Base-by-base conservation (phyloP, 2,888 invertebrate species). In the Eucera pruinosa region DNA sequence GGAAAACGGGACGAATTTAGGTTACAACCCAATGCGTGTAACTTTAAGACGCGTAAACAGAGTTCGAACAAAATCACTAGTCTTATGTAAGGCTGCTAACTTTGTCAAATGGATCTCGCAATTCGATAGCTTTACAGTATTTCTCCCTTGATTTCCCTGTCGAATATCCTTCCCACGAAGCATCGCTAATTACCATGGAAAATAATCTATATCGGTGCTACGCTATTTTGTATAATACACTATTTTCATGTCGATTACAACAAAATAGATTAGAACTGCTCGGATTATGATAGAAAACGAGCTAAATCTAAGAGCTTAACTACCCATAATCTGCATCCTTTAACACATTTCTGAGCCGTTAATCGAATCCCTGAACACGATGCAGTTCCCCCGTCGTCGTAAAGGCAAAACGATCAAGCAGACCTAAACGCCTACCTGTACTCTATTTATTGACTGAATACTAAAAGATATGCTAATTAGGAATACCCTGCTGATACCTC, bases 381-480 rank as follows among this genome's bases (percentile, higher is more conserved):
- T 20, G 68, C 47, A 41, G 60, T 87, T 86, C 85, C 86, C 86
- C 85, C 83, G 84, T 65, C 67, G 65, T 55, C 47, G 68, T 54
- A 68, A 61, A 52, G 66, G 57, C 70, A 82, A 84, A 84, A 81
- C 76, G 61, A 83, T 13, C 66, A 58, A 68, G n/a, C 48, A 0
- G 3, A 27, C 18, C 23, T 23, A 23, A 23, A 61, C 64, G 58
- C 57, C 77, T 50, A 45, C 62, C 57, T 60, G n/a, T 54, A 30
- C 43, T 45, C 15, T 47, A 47, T 43, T 36, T 66, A 70, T 62
- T 66, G 81, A 82, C 76, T 73, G 75, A 78, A 84, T 72, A 64
- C 61, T 78, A 62, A 78, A 68, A 57, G 65, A 84, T 88, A 88
- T 86, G 87, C 87, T 88, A 88, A 89, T 89, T 83, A 85, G 82